Evolutionary conservation across 2,888 invertebrate species (phyloP).

Genomic region (Megaustenia siamemsis): DNA sequence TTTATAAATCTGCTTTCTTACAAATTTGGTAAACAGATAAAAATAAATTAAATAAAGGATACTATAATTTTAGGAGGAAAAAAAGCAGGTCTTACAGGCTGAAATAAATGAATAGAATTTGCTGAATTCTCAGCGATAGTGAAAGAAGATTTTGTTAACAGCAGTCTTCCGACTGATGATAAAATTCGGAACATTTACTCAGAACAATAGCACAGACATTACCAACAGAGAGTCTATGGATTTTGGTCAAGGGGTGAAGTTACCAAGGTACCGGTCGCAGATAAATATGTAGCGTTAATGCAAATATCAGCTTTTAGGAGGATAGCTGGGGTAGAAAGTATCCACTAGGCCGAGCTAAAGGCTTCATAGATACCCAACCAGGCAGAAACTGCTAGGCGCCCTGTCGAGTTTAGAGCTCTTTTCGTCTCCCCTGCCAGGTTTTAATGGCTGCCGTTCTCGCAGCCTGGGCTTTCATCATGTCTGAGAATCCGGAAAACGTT

Average conservation of each 20-base stretch:
- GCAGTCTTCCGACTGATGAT: too few relatives aligned
- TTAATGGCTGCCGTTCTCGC: conserved; percentile 24
- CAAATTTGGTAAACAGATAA: too few relatives aligned
- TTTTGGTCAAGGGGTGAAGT: conserved; percentile 25
- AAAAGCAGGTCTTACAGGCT: too few relatives aligned
- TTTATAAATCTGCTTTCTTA: too few relatives aligned
- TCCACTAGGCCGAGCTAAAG: background rate
- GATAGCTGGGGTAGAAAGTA: background rate
- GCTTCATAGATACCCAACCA: conserved; percentile 24
- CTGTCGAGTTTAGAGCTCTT: conserved; percentile 12
- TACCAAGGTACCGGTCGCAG: background rate
- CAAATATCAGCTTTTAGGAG: background rate
- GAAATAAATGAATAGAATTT: too few relatives aligned
- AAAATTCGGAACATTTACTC: too few relatives aligned
- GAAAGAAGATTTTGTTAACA: background rate
- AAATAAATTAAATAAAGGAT: too few relatives aligned
- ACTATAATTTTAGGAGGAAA: too few relatives aligned
- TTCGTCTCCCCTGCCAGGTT: conserved; percentile 1
- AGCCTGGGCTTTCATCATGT: conserved; percentile 51
- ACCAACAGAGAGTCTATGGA: background rate
- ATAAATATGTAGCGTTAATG: conserved; percentile 4
- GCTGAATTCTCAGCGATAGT: too few relatives aligned
- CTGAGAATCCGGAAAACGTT: conserved; percentile 56
- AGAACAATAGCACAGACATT: background rate
- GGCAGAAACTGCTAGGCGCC: conserved; percentile 35